Evolutionary conservation across 2,113 vertebrate species (phyloP), one percentile per base, ranked within the genome.

Genomic region (Petrocephalus microphthalmus): DNA sequence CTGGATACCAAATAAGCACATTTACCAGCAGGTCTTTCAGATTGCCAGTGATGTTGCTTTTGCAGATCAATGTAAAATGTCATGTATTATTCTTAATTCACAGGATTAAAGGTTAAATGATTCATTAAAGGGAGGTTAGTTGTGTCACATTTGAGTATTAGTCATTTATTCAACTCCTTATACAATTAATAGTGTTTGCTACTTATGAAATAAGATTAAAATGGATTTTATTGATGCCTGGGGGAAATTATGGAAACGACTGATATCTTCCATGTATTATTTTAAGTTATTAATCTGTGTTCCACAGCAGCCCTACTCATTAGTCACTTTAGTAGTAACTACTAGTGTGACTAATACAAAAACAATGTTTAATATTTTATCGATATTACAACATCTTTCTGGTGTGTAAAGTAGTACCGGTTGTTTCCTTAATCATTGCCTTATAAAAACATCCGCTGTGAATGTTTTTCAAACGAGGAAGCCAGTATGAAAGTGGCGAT

Each of bases 81-180:
- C 6, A 37, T 82, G 67, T 88, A 52, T 88, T 86, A 60, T 86
- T 86, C 25, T 33, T 85, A 85, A 33, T 53, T 85, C 51, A 85
- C 6, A 52, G 67, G 67, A 74, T 37, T 37, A 74, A 37, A 17
- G 13, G 29, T 74, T 74, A 74, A 74, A 74, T 37, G 15, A 74
- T 74, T 71, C 25, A 71, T 25, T 5, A 71, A 71, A 71, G 8
- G 25, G n/a, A 71, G 64, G 8, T 29, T 71, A 33, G 64, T 1
- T 71, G 25, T 33, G 25, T 33, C 11, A 71, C 64, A 33, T 71
- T 33, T 7, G 37, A 45, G 17, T 45, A 11, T 1, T 81, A 33
- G 5, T 7, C 42, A 45, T 67, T 67, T 17, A n/a, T 82, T 45
- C 17, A 22, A 2, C 42, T 6, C 15, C 45, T 8, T 10, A 60